These are phyloP conservation scores for Heliconius charithonia DNA, from an alignment of 2,888 invertebrate species.

Conservation along the genomic window DNA sequence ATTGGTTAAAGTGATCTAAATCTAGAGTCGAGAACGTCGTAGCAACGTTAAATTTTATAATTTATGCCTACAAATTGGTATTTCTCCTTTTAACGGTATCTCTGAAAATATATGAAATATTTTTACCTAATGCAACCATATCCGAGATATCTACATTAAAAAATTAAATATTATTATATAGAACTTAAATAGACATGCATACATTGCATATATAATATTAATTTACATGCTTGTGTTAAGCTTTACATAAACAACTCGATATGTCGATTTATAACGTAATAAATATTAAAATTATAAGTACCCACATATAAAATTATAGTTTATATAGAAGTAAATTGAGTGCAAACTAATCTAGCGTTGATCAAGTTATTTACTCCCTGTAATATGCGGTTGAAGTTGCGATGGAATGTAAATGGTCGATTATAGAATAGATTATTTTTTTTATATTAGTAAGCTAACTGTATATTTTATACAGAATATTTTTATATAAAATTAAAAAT, in stretches of 20 bases:
- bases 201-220: neutral
- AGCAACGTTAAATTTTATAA: too few relatives aligned
- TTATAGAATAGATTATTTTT: slow-evolving; percentile 12
- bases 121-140: too few relatives aligned
- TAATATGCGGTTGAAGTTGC: slow-evolving; percentile 20
- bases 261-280: neutral
- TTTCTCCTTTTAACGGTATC: too few relatives aligned
- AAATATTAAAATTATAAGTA: slow-evolving; percentile 10
- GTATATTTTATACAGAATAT: slow-evolving; percentile 6
- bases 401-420: slow-evolving; percentile 20
- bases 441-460: slow-evolving; percentile 11
- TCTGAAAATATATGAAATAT: too few relatives aligned
- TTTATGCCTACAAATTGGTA: too few relatives aligned
- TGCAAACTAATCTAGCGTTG: slow-evolving; percentile 19
- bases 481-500: neutral
- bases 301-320: slow-evolving; percentile 1
- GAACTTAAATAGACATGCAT: slow-evolving; percentile 3
- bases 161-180: too few relatives aligned
- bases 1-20: too few relatives aligned
- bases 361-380: slow-evolving; percentile 27
- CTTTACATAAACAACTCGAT: neutral
- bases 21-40: too few relatives aligned
- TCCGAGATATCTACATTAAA: too few relatives aligned
- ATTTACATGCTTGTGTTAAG: neutral
- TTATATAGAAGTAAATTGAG: slow-evolving; percentile 21